Percentiles rank a stretch among this genome's conserved stretches.
phyloP scores from a whole-genome alignment of 2,113 vertebrate species.

The Chaetura pelagica region DNA sequence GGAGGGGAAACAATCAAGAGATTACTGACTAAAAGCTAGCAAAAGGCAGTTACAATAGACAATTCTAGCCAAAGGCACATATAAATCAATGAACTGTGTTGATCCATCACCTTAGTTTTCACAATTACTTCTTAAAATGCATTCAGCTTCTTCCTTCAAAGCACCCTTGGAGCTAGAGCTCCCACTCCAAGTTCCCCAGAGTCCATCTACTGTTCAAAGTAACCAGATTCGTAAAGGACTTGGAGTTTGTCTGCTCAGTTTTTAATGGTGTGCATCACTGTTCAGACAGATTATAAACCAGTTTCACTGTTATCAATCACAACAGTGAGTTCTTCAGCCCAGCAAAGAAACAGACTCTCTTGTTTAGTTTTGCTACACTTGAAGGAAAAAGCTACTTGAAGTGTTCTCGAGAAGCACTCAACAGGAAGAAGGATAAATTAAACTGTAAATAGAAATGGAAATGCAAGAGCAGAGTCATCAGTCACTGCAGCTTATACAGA shows the following conservation, averaged over 20 bases:
- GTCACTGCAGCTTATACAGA: background rate
- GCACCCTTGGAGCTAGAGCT: background rate
- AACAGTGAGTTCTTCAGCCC: conserved; percentile 44
- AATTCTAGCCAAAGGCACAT: background rate
- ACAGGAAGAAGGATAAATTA: conserved; percentile 41
- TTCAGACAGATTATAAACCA: conserved; percentile 36
- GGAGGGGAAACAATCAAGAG: background rate
- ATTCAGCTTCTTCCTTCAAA: background rate
- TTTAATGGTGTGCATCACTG: conserved; percentile 21
- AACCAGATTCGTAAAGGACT: background rate
- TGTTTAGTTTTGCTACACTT: conserved; percentile 60
- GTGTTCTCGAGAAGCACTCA: conserved; percentile 30
- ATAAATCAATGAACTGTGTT: conserved; percentile 16
- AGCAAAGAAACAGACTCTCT: conserved; percentile 32
- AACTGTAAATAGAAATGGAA: conserved; percentile 56
- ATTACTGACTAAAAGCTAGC: conserved; percentile 10
- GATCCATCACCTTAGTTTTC: conserved; percentile 16
- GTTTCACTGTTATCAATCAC: conserved; percentile 40
- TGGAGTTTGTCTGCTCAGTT: background rate
- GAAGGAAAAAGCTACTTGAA: conserved; percentile 56
- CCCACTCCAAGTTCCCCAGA: background rate
- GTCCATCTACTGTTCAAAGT: conserved; percentile 2
- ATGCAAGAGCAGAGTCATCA: background rate
- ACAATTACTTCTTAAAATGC: background rate
- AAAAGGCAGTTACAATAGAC: background rate